Base-by-base conservation (phyloP, 2,113 vertebrate genomes). In the Muntiacus muntjak region DNA sequence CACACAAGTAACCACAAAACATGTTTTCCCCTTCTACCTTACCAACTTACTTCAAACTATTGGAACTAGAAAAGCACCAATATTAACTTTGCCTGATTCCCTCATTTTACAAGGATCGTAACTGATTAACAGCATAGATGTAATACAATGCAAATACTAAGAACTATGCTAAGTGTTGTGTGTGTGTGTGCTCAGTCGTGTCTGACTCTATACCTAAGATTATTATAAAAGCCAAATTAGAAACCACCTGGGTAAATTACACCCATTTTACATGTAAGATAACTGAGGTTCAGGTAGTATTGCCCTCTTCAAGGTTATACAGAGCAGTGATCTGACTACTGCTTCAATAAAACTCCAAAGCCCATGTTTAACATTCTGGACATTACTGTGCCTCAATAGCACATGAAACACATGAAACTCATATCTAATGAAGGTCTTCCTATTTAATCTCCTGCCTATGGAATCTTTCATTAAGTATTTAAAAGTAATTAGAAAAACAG, bases 381-480 rank as follows among this genome's bases (percentile, higher is more conserved):
- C 19, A 86, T 55, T 82, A 83, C 1, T 76, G 36, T 79, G 47
- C 17, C 52, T 87, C 36, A 91, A 43, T 1, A 52, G 43, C 81
- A 92, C 7, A 26, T 15, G 7, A 84, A 71, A 40, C 9, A 54
- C 23, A 79, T 17, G 45, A 21, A 85, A 84, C n/a, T 55, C 2
- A 13, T 47, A 64, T 62, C 62, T 43, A 92, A 62, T 30, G 6
- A 57, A 85, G 21, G 16, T 58, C 16, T 85, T 91, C 25, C 58
- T 74, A 87, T 57, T 62, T 83, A 43, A 74, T 28, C 71, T 55
- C 4, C 33, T 81, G 43, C 50, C 91, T 95, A 87, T 50, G 28
- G 17, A 87, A 91, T 90, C 43, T 95, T 95, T 79, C 81, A 71
- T 87, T 95, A 85, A 89, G 50, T 87, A 88, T 96, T 97, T 93